Percentiles rank a stretch among this genome's conserved stretches.
Conservation (phyloP, 2,888 invertebrate species). For the Melanargia galathea region DNA sequence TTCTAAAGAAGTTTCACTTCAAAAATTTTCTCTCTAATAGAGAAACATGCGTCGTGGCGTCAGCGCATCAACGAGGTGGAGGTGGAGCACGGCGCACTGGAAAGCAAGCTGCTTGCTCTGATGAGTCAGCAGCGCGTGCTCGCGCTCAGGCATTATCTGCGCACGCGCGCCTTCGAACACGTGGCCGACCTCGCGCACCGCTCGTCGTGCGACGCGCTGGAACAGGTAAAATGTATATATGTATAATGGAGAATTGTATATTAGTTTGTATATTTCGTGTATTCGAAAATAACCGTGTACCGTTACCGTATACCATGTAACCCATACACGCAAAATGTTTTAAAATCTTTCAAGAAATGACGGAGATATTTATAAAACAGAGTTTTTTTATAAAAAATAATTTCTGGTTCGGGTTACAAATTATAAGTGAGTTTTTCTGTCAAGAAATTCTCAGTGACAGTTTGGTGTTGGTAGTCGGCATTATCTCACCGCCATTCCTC, state of each 20-base stretch:
- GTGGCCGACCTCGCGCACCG: conserved; percentile 66
- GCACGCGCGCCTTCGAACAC: conserved; percentile 58
- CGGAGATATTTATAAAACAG: no score
- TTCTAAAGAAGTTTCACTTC: not conserved
- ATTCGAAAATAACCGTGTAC: no score
- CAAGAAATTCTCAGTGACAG: no score
- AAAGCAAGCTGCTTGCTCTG: conserved; percentile 51
- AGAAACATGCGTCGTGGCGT: conserved; percentile 54
- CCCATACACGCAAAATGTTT: no score
- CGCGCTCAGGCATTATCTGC: conserved; percentile 61
- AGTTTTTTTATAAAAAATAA: no score
- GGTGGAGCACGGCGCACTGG: conserved; percentile 39
- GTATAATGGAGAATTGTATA: not conserved
- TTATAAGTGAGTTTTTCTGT: no score
- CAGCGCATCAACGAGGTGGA: conserved; percentile 51
- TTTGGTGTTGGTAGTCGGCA: no score
- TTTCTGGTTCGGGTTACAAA: no score
- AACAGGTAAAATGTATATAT: conserved; percentile 56
- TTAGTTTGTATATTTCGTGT: no score
- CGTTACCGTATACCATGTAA: no score
- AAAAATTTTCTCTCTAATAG: conserved; percentile 38
- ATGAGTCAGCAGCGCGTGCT: conserved; percentile 64
- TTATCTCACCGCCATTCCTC: no score
- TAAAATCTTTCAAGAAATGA: no score
- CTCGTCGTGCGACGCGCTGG: conserved; percentile 66